Evolutionary conservation across 2,797 vertebrate genomes (phyloP).

Genomic region (Hemibagrus guttatus): DNA sequence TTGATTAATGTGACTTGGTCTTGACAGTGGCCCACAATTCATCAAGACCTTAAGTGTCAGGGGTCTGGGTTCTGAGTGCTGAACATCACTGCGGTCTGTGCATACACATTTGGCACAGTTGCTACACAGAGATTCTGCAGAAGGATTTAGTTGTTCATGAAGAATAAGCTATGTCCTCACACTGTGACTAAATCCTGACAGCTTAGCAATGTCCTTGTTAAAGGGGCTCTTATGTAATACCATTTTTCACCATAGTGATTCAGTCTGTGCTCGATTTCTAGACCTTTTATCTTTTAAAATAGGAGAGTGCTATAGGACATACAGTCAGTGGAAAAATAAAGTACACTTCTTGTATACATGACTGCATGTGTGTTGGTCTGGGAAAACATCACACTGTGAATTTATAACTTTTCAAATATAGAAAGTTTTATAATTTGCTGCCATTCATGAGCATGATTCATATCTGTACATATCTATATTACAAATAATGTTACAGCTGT

Average conservation of each 20-base stretch:
- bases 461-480: background rate
- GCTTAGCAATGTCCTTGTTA: conserved; percentile 8
- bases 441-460: background rate
- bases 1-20: conserved; percentile 83
- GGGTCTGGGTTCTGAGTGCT: conserved; percentile 67
- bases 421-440: background rate
- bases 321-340: background rate
- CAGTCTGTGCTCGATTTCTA: background rate
- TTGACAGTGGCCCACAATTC: conserved; percentile 76
- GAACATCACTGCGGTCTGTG: conserved; percentile 55
- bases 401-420: background rate
- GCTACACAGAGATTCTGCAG: conserved; percentile 47
- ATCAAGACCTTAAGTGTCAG: conserved; percentile 69
- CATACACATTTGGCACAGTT: conserved; percentile 65
- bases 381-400: background rate
- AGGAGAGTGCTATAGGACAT: background rate
- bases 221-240: background rate
- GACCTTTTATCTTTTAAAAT: background rate
- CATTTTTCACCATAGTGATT: conserved; percentile 1
- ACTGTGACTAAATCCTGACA: conserved; percentile 29
- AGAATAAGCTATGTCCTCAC: conserved; percentile 1
- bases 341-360: background rate
- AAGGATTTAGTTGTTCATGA: conserved; percentile 16
- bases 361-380: background rate
- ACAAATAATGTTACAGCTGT: background rate